phyloP scores from a whole-genome alignment of 2,888 invertebrate species.

The Automeris io region DNA sequence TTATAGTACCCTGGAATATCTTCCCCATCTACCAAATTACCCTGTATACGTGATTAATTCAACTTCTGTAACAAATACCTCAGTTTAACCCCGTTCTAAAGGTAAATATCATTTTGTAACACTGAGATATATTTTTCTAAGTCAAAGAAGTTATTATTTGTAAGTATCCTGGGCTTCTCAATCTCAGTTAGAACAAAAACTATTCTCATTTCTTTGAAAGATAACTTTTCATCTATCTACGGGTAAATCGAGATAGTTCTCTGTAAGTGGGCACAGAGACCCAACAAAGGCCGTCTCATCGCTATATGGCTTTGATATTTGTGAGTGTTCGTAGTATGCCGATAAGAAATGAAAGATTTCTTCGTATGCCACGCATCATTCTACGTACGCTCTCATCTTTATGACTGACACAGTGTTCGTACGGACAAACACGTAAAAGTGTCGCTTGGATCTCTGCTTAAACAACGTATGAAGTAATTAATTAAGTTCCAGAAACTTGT shows the following conservation, averaged over 20 bases:
- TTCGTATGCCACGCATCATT: constrained; percentile 19
- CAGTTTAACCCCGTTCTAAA: no score
- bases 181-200: no score
- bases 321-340: constrained; percentile 33
- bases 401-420: constrained; percentile 23
- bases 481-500: no score
- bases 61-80: no score
- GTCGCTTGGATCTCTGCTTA: background rate
- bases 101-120: no score
- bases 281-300: constrained; percentile 6
- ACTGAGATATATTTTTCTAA: no score
- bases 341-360: constrained; percentile 68
- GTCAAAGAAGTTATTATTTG: no score
- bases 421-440: background rate
- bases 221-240: background rate
- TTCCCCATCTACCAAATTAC: no score
- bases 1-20: no score
- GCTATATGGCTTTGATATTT: constrained; percentile 30
- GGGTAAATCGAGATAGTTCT: background rate
- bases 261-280: background rate
- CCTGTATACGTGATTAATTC: no score
- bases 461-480: no score
- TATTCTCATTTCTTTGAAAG: background rate
- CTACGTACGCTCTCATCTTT: constrained; percentile 29
- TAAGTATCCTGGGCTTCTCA: no score